phyloP scores from a whole-genome alignment of 2,888 invertebrate species.

The Drosophila formosana region DNA sequence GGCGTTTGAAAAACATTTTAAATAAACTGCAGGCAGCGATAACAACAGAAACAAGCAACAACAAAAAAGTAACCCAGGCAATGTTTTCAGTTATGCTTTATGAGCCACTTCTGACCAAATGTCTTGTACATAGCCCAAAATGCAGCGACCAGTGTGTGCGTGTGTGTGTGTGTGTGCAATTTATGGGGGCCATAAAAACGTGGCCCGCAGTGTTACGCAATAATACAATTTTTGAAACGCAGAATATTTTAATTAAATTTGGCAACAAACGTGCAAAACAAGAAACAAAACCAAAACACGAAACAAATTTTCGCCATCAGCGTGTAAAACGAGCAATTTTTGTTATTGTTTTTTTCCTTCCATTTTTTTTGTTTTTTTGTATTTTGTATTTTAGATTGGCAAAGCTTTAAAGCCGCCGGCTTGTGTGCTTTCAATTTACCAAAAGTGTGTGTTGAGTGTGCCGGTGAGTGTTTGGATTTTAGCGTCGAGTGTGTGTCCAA shows the following conservation, averaged over 20 bases:
- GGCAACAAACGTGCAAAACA: slow-evolving; percentile 24
- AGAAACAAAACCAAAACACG: slow-evolving; percentile 25
- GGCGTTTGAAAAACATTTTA: slow-evolving; percentile 55
- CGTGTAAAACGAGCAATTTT: slow-evolving; percentile 30
- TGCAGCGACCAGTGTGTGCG: slow-evolving; percentile 16
- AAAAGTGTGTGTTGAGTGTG: slow-evolving; percentile 29
- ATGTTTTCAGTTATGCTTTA: slow-evolving; percentile 51
- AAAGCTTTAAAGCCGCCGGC: slow-evolving; percentile 44
- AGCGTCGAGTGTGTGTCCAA: slow-evolving; percentile 31
- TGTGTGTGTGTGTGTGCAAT: slow-evolving; percentile 27
- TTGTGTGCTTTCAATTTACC: slow-evolving; percentile 70
- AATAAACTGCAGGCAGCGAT: slow-evolving; percentile 52
- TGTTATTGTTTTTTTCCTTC: not conserved
- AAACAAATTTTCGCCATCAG: slow-evolving; percentile 44
- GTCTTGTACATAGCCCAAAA: slow-evolving; percentile 48
- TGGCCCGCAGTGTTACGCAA: slow-evolving; percentile 59
- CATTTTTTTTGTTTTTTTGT: slow-evolving; percentile 7
- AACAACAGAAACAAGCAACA: not conserved
- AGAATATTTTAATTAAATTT: slow-evolving; percentile 74
- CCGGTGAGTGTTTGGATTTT: not conserved
- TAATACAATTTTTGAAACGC: slow-evolving; percentile 21
- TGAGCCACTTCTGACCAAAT: slow-evolving; percentile 57
- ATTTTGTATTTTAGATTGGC: slow-evolving; percentile 28
- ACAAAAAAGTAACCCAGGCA: not conserved
- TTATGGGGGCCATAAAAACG: slow-evolving; percentile 58